A percentile compares a stretch with the other conserved stretches of the same genome.
These are phyloP conservation scores for Nyleta sp. DNA, from an alignment of 2,888 invertebrate species.

Conservation along the genomic window DNA sequence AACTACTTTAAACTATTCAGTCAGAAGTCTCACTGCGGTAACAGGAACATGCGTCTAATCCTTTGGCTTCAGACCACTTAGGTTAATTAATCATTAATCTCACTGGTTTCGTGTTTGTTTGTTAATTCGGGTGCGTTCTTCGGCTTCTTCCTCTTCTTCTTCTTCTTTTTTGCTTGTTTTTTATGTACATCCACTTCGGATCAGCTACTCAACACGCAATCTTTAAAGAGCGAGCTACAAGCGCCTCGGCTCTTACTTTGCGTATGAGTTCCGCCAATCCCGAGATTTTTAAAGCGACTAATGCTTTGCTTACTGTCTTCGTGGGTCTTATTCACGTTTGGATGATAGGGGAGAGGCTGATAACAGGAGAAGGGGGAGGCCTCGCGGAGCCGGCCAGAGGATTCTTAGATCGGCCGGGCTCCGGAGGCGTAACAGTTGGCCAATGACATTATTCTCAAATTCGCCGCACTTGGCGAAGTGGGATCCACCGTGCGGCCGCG, in stretches of 20 bases:
- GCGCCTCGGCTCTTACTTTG: conserved; percentile 54
- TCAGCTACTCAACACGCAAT: conserved; percentile 55
- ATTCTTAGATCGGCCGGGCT: conserved; percentile 40
- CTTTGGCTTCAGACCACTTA: conserved; percentile 27
- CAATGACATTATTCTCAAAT: conserved; percentile 61
- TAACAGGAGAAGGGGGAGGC: conserved; percentile 67
- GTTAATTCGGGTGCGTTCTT: not conserved
- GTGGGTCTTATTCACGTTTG: conserved; percentile 75
- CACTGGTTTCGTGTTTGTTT: not conserved
- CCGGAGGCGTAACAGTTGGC: conserved; percentile 45
- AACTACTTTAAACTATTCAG: conserved; percentile 32
- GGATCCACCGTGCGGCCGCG: conserved; percentile 1
- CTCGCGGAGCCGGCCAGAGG: conserved; percentile 27
- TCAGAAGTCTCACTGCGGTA: conserved; percentile 30
- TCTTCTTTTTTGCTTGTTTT: conserved; percentile 5
- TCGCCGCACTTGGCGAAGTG: conserved; percentile 28
- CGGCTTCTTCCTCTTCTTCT: conserved; percentile 1
- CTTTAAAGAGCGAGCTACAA: conserved; percentile 41
- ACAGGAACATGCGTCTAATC: conserved; percentile 39
- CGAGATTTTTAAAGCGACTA: conserved; percentile 76
- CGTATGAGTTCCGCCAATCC: conserved; percentile 72
- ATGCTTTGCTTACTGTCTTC: conserved; percentile 73
- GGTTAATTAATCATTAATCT: conserved; percentile 19
- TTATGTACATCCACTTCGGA: conserved; percentile 31
- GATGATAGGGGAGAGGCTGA: conserved; percentile 71